phyloP scores from a whole-genome alignment of 1,140 invertebrate genomes.

The Triops longicaudatus region DNA sequence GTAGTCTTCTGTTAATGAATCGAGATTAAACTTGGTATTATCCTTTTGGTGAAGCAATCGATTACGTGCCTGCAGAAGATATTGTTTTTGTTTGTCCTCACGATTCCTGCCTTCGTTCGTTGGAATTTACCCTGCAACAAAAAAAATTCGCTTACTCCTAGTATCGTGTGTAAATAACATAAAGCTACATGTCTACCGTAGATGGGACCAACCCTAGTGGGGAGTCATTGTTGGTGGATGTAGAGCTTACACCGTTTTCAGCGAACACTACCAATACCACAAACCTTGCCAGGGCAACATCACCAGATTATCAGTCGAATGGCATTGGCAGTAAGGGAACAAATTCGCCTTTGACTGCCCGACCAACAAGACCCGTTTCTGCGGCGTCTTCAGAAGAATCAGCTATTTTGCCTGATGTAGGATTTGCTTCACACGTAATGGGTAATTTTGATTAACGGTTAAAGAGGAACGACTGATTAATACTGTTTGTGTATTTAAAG shows the following conservation, averaged over 20 bases:
- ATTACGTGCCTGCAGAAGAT: too few species aligned
- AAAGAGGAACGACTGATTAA: not conserved
- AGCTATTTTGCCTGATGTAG: constrained; percentile 55
- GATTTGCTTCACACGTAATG: constrained; percentile 36
- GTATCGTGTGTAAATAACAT: too few species aligned
- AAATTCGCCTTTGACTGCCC: not conserved
- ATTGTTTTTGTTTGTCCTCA: too few species aligned
- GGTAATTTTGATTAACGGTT: not conserved
- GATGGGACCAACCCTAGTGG: constrained; percentile 5
- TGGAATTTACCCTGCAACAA: too few species aligned
- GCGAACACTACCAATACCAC: not conserved
- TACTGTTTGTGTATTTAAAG: constrained; percentile 39
- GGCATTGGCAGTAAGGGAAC: not conserved
- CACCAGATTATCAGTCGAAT: not conserved
- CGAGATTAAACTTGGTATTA: too few species aligned
- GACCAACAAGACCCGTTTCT: not conserved
- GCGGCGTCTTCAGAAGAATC: constrained; percentile 47
- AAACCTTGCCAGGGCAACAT: not conserved
- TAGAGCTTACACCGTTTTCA: not conserved
- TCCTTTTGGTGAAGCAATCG: too few species aligned
- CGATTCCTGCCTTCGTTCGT: too few species aligned
- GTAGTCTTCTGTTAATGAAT: too few species aligned
- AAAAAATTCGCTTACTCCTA: too few species aligned
- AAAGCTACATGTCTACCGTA: not conserved
- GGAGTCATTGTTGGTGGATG: not conserved